Conservation (phyloP, 2,888 invertebrate genomes). For the Petrophora chlorosata region DNA sequence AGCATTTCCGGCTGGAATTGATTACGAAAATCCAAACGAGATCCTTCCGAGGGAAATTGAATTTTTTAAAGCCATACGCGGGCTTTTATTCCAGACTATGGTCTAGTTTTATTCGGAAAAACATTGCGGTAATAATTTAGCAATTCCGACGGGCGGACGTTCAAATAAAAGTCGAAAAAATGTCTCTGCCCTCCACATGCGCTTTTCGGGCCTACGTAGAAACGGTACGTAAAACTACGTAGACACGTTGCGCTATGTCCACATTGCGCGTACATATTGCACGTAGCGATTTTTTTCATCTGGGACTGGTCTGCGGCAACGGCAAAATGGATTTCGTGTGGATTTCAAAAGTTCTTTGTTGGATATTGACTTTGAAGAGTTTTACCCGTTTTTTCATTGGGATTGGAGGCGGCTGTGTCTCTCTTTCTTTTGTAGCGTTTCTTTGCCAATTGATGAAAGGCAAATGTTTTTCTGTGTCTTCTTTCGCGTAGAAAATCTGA, state of each 20-base stretch:
- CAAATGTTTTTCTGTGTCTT: constrained; percentile 17
- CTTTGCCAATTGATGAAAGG: constrained; percentile 23
- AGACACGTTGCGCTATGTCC: neutral
- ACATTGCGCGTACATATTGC: constrained; percentile 8
- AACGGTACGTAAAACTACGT: constrained; percentile 8
- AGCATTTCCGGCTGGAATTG: constrained; percentile 48
- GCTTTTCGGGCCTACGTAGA: constrained; percentile 39
- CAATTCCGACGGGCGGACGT: constrained; percentile 37
- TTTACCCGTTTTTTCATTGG: constrained; percentile 37
- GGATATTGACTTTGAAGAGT: constrained; percentile 50
- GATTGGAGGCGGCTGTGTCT: constrained; percentile 16
- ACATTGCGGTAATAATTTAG: constrained; percentile 60
- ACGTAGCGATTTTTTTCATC: constrained; percentile 31
- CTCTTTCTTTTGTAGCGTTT: constrained; percentile 20
- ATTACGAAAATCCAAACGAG: constrained; percentile 48
- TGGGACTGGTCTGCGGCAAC: constrained; percentile 39
- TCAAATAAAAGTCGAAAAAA: constrained; percentile 47
- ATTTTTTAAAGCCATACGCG: constrained; percentile 54
- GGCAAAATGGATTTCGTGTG: constrained; percentile 54
- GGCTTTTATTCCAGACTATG: constrained; percentile 44
- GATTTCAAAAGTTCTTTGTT: constrained; percentile 51
- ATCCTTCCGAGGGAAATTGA: constrained; percentile 49
- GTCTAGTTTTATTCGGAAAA: constrained; percentile 52
- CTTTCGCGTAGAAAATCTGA: constrained; percentile 11
- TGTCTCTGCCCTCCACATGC: constrained; percentile 38